Base-by-base conservation (phyloP, 2,888 invertebrate genomes). In the Xylota sylvarum region DNA sequence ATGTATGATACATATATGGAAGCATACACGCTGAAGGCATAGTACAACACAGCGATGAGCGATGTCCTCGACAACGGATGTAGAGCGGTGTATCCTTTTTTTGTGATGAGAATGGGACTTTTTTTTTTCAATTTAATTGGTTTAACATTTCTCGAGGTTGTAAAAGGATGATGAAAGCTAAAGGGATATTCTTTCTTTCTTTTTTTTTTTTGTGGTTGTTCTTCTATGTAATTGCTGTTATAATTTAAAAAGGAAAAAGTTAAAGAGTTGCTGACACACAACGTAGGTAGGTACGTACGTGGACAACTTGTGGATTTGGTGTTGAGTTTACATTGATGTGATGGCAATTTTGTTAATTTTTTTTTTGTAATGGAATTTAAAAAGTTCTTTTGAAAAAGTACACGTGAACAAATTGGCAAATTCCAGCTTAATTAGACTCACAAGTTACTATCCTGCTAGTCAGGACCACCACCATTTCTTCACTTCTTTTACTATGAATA, bases 111-210 rank as follows among this genome's bases (percentile, higher is more conserved):
- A 64, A 30, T 37, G 27, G 23, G 23, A 23, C 50, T 30, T 40
- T 37, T 73, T n/a, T 12, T 81, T 50, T 72, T 23, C 32, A 35
- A 50, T 65, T 72, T 72, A 83, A 83, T 83, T 77, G 82, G 70
- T 72, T 83, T 78, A 58, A 70, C 64, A 65, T 72, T 64, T 73
- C 56, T 40, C 30, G 32, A 9, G 67, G 67, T 10, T 58, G 4
- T 35, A 37, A 14, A 6, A 9, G 43, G 40, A 55, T 40, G 55
- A 30, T 55, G 19, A 23, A n/a, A 52, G 23, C 37, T 35, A 52
- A 46, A 23, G 35, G 35, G 37, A 52, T 37, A 10, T 14, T 23
- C 17, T 5, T 6, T 52, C 12, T 23, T n/a, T n/a, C n/a, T n/a
- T 5, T 10, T 30, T 37, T 50, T 23, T 19, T 37, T 5, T 32